Base-by-base conservation (phyloP, 2,888 invertebrate species). In the Bombylius discolor region DNA sequence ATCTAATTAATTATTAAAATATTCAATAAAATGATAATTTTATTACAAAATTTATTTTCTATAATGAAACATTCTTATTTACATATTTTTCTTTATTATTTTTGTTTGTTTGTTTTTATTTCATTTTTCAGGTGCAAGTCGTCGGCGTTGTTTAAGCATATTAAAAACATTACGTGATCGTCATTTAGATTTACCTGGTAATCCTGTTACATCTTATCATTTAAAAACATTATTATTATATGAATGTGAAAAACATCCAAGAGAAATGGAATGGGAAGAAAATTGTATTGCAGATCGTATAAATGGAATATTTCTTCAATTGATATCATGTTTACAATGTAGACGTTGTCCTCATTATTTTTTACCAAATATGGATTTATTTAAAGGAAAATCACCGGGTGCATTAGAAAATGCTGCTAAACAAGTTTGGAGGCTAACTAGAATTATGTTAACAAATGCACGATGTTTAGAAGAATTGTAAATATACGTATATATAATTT, bases 181-280 rank as follows among this genome's bases (percentile, higher is more conserved):
- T 52, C 94, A 96, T 69, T 76, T 96, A 63, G 94, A 95, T 72
- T 68, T 91, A 66, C 83, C 91, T 55, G 87, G 90, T 1, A 91
- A 92, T 69, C 94, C 95, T 0, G 90, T 96, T 58, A 87, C 89
- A 31, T 86, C 89, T 67, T 94, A 95, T 71, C 92, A 94, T 76
- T 83, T 89, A 80, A 89, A 89, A 76, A 94, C 94, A 8, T 76
- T 97, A 56, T 77, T 97, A 55, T 76, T 96, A 60, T 95, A 93
- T 78, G 96, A 96, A 73, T 96, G 96, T 74, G 96, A 96, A 77
- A 96, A 96, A 70, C 96, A 96, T 73, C 93, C 93, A 1, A 79
- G 90, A 58, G 94, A 95, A 72, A 81, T 86, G 66, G 95, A 96
- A 69, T 96, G 96, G 96, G 93, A 93, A 73, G 95, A 96, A 71